Percentiles rank a stretch among this genome's conserved stretches.
phyloP scores from a whole-genome alignment of 2,113 vertebrate genomes.

The Poecile atricapillus region DNA sequence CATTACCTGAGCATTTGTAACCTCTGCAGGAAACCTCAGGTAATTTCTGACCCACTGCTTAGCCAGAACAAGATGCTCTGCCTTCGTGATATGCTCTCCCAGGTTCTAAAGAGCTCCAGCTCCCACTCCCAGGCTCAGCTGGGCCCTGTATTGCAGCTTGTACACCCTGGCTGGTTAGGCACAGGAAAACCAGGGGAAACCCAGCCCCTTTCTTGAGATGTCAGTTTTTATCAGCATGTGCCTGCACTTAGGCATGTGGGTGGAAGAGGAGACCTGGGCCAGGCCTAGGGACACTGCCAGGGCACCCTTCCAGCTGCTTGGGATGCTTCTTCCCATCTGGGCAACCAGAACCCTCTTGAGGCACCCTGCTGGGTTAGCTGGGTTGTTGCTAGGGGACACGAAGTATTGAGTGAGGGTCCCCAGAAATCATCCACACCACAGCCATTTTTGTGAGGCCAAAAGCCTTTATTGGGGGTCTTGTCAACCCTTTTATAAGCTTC shows the following conservation, averaged over 20 bases:
- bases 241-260: background rate
- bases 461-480: too few species aligned
- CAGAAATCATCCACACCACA: too few species aligned
- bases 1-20: background rate
- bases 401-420: too few species aligned
- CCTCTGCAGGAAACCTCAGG: background rate
- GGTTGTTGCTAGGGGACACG: too few species aligned
- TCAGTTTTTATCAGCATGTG: background rate
- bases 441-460: too few species aligned
- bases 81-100: background rate
- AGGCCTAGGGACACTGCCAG: background rate
- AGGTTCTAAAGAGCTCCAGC: background rate
- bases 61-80: background rate
- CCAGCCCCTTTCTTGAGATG: background rate
- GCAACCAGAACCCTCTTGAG: background rate
- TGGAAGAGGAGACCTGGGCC: background rate
- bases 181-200: background rate
- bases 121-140: background rate
- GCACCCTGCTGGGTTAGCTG: background rate
- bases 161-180: background rate
- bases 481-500: too few species aligned
- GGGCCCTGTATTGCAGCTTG: background rate
- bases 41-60: background rate
- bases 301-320: background rate
- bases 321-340: background rate